Conservation (phyloP, 2,113 vertebrate genomes). For the zebrafish (Danio rerio) region DNA sequence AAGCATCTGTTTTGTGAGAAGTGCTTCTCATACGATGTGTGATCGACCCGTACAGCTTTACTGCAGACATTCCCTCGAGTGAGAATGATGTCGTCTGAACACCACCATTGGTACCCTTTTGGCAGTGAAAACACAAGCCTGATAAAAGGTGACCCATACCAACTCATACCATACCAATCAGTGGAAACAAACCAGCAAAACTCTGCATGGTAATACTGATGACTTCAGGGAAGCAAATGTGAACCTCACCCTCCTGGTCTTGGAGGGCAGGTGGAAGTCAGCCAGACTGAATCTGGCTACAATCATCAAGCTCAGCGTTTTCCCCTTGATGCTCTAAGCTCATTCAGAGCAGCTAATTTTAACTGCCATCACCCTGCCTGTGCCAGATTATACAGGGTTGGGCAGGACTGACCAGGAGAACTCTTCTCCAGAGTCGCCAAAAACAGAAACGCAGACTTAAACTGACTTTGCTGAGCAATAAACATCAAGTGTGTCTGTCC, state of each 20-base stretch:
- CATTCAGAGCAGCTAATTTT: conserved; percentile 52
- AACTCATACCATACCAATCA: no score
- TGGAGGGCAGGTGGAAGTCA: conserved; percentile 49
- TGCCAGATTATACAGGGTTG: conserved; percentile 36
- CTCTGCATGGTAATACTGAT: not conserved
- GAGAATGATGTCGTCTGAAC: no score
- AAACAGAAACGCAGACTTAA: conserved; percentile 44
- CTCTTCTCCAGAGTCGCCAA: conserved; percentile 26
- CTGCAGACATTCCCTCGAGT: no score
- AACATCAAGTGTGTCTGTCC: conserved; percentile 34
- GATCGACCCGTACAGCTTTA: no score
- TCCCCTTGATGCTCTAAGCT: conserved; percentile 3
- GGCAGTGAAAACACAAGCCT: no score
- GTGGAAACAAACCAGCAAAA: not conserved
- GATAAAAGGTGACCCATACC: no score
- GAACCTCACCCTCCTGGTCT: not conserved
- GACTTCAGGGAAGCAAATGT: not conserved
- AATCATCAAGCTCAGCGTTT: conserved; percentile 37
- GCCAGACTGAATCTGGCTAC: conserved; percentile 42
- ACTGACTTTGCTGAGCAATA: conserved; percentile 40
- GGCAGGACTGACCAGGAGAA: conserved; percentile 19
- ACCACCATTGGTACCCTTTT: no score
- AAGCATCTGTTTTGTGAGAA: no score
- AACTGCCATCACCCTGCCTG: conserved; percentile 33
- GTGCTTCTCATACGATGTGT: no score